phyloP scores from a whole-genome alignment of 2,888 invertebrate species.

The Torymus texanus region DNA sequence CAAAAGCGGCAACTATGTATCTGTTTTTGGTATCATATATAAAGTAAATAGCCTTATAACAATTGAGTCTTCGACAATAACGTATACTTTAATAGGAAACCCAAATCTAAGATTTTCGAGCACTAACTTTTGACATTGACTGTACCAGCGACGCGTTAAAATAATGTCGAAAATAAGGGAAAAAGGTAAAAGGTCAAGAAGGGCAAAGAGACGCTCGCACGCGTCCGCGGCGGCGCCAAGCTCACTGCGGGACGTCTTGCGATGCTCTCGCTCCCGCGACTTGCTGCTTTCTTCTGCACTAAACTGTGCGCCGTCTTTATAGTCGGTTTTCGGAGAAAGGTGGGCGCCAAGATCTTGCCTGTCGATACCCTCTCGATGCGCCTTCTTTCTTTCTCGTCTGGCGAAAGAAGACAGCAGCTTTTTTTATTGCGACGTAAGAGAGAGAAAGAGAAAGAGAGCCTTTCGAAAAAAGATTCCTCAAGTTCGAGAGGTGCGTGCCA shows the following conservation, averaged over 20 bases:
- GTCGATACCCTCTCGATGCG: constrained; percentile 48
- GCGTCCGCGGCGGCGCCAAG: constrained; percentile 7
- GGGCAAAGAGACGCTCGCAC: background rate
- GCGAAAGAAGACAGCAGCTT: constrained; percentile 26
- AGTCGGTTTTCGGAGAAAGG: constrained; percentile 55
- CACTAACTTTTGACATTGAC: background rate
- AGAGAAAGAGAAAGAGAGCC: background rate
- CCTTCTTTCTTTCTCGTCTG: constrained; percentile 24
- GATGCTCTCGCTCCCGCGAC: background rate
- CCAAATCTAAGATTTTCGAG: no score
- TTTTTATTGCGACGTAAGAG: constrained; percentile 35
- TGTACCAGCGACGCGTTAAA: background rate
- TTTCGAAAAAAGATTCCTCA: constrained; percentile 32
- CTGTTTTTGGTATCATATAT: no score
- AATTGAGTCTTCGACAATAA: no score
- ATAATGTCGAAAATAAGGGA: background rate
- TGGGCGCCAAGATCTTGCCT: constrained; percentile 54
- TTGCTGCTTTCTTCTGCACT: constrained; percentile 50
- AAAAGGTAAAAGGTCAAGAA: background rate
- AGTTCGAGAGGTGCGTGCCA: constrained; percentile 17
- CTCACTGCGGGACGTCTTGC: constrained; percentile 34
- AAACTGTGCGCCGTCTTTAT: constrained; percentile 42
- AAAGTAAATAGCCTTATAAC: no score
- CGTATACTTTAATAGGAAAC: no score
- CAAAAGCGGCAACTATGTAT: no score